Conservation (phyloP, 2,888 invertebrate species). For the Chaitophorus viminalis region DNA sequence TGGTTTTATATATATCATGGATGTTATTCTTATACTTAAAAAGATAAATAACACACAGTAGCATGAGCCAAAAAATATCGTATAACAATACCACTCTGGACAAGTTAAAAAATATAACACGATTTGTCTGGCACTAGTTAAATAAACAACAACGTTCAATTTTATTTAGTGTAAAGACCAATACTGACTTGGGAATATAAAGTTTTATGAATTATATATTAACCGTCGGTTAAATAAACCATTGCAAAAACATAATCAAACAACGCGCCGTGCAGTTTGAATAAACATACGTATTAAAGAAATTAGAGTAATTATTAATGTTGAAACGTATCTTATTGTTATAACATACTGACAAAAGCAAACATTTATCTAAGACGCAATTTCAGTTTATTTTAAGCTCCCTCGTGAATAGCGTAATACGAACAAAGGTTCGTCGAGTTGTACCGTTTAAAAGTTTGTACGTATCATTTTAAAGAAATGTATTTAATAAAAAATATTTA, state of each 20-base stretch:
- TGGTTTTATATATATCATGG: slow-evolving; percentile 29
- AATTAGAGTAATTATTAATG: slow-evolving; percentile 7
- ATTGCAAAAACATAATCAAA: slow-evolving; percentile 2
- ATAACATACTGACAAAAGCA: slow-evolving; percentile 1
- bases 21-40: slow-evolving; percentile 13
- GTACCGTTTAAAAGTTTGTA: slow-evolving; percentile 13
- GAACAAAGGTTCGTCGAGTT: not conserved
- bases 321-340: not conserved
- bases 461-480: not conserved
- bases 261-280: not conserved
- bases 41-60: slow-evolving; percentile 27
- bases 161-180: slow-evolving; percentile 30
- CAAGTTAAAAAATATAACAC: slow-evolving; percentile 33
- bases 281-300: not conserved
- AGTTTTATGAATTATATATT: not conserved
- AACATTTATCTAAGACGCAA: not conserved
- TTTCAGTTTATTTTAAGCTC: not conserved
- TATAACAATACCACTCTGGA: slow-evolving; percentile 21
- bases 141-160: slow-evolving; percentile 36
- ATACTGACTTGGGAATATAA: slow-evolving; percentile 7
- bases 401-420: not conserved
- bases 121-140: slow-evolving; percentile 31
- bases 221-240: slow-evolving; percentile 1
- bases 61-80: slow-evolving; percentile 20
- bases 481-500: not conserved